phyloP scores from a whole-genome alignment of 1,140 invertebrate genomes.

The Uloborus diversus region DNA sequence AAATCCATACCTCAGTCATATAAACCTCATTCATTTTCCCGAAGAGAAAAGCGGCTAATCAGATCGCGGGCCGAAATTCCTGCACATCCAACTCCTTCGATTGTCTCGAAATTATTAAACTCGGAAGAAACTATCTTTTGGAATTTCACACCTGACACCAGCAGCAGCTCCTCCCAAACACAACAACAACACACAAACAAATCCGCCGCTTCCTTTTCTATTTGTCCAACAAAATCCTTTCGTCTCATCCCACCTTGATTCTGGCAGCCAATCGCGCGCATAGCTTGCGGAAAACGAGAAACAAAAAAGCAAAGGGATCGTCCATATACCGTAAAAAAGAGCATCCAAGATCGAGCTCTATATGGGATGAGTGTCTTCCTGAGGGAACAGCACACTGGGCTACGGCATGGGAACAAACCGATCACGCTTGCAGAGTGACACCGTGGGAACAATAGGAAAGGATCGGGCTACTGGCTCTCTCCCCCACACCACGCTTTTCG shows the following conservation, averaged over 20 bases:
- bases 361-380: not conserved
- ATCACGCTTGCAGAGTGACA: not conserved
- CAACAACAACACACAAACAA: constrained; percentile 28
- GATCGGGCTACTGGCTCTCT: not conserved
- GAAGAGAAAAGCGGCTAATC: not conserved
- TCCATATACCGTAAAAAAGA: constrained; percentile 9
- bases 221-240: constrained; percentile 34
- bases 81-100: constrained; percentile 4
- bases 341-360: not conserved
- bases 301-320: not conserved
- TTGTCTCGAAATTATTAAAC: not conserved
- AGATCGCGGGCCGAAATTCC: not conserved
- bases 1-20: constrained; percentile 12
- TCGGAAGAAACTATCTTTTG: constrained; percentile 2
- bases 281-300: too few species aligned
- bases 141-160: constrained; percentile 21
- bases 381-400: not conserved
- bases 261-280: not conserved
- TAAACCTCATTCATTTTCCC: constrained; percentile 19
- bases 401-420: not conserved
- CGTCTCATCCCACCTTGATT: constrained; percentile 13
- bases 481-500: not conserved
- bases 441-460: not conserved
- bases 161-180: constrained; percentile 11
- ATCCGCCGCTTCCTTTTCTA: constrained; percentile 13